Evolutionary conservation across 1,140 invertebrate genomes (phyloP), one percentile per base, ranked within the genome.

Genomic region (Diachasma alloeum): DNA sequence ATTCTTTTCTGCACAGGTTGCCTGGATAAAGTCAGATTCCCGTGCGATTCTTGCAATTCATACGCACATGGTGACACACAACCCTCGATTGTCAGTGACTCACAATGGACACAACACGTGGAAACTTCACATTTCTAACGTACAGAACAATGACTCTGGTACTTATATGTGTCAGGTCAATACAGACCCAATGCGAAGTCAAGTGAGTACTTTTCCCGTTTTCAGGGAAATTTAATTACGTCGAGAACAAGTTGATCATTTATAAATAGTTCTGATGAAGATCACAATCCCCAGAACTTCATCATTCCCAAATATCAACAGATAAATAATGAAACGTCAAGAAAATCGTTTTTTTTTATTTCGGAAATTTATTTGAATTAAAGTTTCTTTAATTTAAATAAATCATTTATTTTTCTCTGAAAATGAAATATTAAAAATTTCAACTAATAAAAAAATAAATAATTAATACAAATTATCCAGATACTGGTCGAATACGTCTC

Each of bases 121-220:
- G 96, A 96, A 95, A 87, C 92, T 97, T 79, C 94, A 96, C 89
- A 94, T 97, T 83, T 92, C 93, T 77, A 95, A 96, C 85, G 96
- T 97, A 36, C 95, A 96, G 87, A 93, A 95, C 82, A 96, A 96
- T 84, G 96, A 97, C 87, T 95, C 94, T 1, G 96, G 95, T 72
- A 95, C 93, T 24, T 97, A 96, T 87, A 96, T 96, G 95, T 97
- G 96, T 87, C 96, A 97, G 89, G 94, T 97, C 80, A 97, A 97
- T 87, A 97, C 96, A 4, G 95, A 96, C 83, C 96, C 96, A 5
- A 97, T 97, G 95, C 93, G 93, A 83, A 95, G 94, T 88, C 95
- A 96, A 92, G 95, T 97, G 89, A 92, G 91, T 81, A 63, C 4
- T 6, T 24, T 69, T 59, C 13, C 9, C 39, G 9, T 6, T 42